These are phyloP conservation scores for Eumaeus atala DNA, from an alignment of 1,140 invertebrate species.

Conservation along the genomic window DNA sequence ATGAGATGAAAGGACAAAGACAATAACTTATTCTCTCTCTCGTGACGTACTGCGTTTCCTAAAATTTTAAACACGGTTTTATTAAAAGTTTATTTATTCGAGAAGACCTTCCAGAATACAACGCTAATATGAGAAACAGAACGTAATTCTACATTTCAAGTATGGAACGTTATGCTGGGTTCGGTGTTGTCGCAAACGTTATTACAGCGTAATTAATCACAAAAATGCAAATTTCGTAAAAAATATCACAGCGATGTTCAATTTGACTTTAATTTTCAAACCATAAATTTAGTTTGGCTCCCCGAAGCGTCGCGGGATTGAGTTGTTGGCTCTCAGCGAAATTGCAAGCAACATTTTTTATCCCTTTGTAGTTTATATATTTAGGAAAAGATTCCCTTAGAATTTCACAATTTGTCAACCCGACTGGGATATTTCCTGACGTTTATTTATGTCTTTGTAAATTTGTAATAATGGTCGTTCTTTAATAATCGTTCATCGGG, in stretches of 20 bases:
- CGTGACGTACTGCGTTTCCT: too few species aligned
- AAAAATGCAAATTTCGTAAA: slow-evolving; percentile 38
- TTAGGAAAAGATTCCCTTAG: slow-evolving; percentile 50
- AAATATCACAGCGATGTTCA: slow-evolving; percentile 63
- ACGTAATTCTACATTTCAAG: too few species aligned
- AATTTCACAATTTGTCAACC: slow-evolving; percentile 57
- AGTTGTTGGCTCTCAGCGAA: slow-evolving; percentile 49
- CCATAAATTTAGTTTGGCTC: slow-evolving; percentile 69
- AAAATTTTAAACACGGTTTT: too few species aligned
- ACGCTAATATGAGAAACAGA: too few species aligned
- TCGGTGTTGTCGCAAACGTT: slow-evolving; percentile 4
- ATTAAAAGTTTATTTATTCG: too few species aligned
- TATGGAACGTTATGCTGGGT: background rate
- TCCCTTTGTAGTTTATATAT: slow-evolving; percentile 60
- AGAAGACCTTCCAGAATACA: too few species aligned
- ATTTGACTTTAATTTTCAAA: slow-evolving; percentile 72
- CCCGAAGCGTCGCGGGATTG: slow-evolving; percentile 54
- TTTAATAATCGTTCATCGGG: too few species aligned
- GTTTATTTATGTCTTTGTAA: too few species aligned
- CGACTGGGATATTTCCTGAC: slow-evolving; percentile 40
- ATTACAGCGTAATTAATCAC: slow-evolving; percentile 33
- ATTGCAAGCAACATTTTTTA: slow-evolving; percentile 66
- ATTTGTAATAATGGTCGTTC: too few species aligned
- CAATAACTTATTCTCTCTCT: too few species aligned
- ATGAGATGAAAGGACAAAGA: too few species aligned